These are phyloP conservation scores for Drosophila meridiana DNA, from an alignment of 2,888 invertebrate genomes.

Conservation along the genomic window DNA sequence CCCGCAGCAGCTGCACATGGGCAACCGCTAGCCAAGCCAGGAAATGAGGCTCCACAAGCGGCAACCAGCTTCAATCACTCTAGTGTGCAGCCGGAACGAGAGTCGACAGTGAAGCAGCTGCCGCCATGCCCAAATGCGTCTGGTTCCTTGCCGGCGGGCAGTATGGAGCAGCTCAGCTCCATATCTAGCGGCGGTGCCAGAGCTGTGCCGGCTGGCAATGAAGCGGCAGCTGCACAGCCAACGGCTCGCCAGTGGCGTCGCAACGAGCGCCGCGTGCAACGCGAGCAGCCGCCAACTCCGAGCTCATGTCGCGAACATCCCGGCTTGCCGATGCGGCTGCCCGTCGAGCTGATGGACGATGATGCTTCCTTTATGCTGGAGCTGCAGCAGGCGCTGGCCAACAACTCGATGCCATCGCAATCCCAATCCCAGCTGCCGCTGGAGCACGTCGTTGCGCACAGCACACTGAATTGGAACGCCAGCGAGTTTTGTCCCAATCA, in stretches of 20 bases:
- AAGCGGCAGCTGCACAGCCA: neutral
- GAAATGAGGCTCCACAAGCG: neutral
- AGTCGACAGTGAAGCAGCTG: neutral
- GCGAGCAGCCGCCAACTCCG: neutral
- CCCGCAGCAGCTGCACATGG: neutral
- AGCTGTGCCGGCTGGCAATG: neutral
- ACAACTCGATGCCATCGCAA: neutral
- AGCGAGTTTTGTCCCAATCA: slow-evolving; percentile 24
- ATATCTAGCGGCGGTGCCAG: neutral
- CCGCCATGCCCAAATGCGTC: neutral
- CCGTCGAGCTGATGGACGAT: slow-evolving; percentile 13
- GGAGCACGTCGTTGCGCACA: slow-evolving; percentile 8
- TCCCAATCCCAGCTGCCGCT: slow-evolving; percentile 7
- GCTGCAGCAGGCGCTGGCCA: slow-evolving; percentile 11
- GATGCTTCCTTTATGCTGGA: slow-evolving; percentile 29
- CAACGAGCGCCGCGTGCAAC: slow-evolving; percentile 23
- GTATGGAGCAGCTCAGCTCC: neutral
- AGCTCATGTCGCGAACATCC: neutral
- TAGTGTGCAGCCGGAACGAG: neutral
- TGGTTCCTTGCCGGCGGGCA: neutral
- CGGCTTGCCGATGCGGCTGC: neutral
- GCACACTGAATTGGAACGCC: slow-evolving; percentile 45
- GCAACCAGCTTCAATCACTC: neutral
- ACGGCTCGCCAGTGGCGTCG: neutral
- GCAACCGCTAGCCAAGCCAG: rapidly evolving